Base-by-base conservation (phyloP, 2,797 vertebrate genomes). In the Orientallactaga sibirica region DNA sequence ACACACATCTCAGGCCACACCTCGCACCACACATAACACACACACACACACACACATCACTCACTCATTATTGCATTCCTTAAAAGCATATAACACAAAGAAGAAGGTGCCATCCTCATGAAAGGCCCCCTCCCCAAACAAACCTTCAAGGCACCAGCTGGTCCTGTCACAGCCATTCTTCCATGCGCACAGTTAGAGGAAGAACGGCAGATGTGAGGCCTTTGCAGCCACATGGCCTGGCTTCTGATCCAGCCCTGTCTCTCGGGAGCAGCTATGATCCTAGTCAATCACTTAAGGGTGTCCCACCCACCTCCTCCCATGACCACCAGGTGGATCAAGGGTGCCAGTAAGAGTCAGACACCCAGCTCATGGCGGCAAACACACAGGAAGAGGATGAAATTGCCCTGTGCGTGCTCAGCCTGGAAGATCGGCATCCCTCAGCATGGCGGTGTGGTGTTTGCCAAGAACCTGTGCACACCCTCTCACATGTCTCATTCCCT, bases 121-220 rank as follows among this genome's bases (percentile, higher is more conserved):
- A 43, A 74, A 43, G 25, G 18, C 70, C n/a, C 25, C 55, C 9
- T 3, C 16, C 16, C 10, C 5, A 1, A 9, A 12, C 14, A 11
- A 43, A 29, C 18, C 84, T 29, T 5, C 11, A 15, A 86, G 67
- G 16, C 11, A 0, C 33, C 0, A 1, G 37, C 7, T 24, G 5
- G 41, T 5, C 2, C 1, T 0, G 0, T 0, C 1, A 1, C 0
- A 0, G 24, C 3, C 0, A 0, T 4, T 7, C 8, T 16, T 15
- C 43, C 4, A 7, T 1, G 37, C 0, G 0, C 3, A 10, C 24
- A 5, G 1, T 14, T 19, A 7, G 18, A 10, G 29, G 8, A 18
- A 22, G 73, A 0, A 0, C 6, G 0, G 33, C 22, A 68, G 33
- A 3, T 27, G 9, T 20, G 43, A 0, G 22, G 25, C 77, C 77